Base-by-base conservation (phyloP, 2,888 invertebrate species). In the Noctua janthe region DNA sequence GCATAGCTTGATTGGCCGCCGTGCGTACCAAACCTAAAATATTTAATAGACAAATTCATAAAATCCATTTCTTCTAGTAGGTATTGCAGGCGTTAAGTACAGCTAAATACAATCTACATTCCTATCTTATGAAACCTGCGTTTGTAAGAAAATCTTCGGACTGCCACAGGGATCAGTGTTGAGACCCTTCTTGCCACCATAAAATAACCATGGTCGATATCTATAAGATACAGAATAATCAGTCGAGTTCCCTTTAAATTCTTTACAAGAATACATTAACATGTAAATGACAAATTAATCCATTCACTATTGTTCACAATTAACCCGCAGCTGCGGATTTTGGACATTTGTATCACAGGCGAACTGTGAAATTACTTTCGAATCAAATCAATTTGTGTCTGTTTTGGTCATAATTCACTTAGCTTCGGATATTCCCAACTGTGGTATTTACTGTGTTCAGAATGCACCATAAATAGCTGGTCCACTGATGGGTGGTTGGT, bases 381-480 rank as follows among this genome's bases (percentile, higher is more conserved):
- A 87, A 85, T 84, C 70, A 70, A 83, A 85, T 88, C 74, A 83
- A 77, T 84, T 80, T 79, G 75, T 78, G 67, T 74, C 81, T 71
- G 75, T 86, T 81, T 83, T 74, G 72, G 51, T 47, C 59, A 66
- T 66, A 70, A 77, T 66, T 80, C 76, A 74, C 62, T 82, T 73
- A 66, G 54, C 67, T 87, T 64, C 77, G 80, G 47, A 59, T 69
- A 72, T 69, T 87, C 74, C 49, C 56, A 67, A 71, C 54, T 74
- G 75, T 75, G 64, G 71, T 81, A 83, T 84, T 81, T 83, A 81
- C 75, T 73, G 67, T 72, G 84, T 75, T 84, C 81, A 78, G 82
- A 88, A 89, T 87, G 78, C 87, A 84, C 90, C 87, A 92, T 94
- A 94, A 93, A 94, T 94, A 92, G 91, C 87, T 83, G 86, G 89